Evolutionary conservation across 2,888 invertebrate species (phyloP), one percentile per base, ranked within the genome.

Genomic region (Drosophila paranaensis): DNA sequence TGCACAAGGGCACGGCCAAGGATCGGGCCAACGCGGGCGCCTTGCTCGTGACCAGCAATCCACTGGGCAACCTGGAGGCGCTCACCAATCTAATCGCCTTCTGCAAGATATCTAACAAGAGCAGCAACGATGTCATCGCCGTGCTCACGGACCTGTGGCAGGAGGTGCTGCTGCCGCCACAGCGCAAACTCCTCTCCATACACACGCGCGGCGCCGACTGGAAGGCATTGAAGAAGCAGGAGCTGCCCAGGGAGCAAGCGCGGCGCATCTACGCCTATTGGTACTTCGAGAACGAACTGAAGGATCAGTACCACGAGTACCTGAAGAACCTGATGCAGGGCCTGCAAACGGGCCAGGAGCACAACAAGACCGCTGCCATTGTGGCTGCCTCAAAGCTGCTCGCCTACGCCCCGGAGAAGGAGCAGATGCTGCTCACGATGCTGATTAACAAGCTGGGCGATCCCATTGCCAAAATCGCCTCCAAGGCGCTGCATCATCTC

Each of bases 381-480:
- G 87, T 92, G 27, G 77, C 91, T 0, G 91, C 92, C 0, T 77
- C 92, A 0, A 90, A 89, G 27, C 69, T 93, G 9, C 58, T 93
- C 11, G 75, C 89, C 8, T 92, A 83, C 68, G 91, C 91, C 0
- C 93, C 93, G 0, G 93, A 93, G 68, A 92, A 93, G 57, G 93
- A 93, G 56, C 93, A 93, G 77, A 89, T 93, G 91, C 93, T 99
- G 6, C 93, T 99, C 3, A 94, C 95, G 0, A 95, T 96, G 90
- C 93, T 99, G 53, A 96, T 98, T 3, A 99, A 99, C 92, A 99
- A 99, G 92, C 94, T 99, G 11, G 99, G 99, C 13, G 99, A 99
- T 93, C 98, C 99, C 0, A 71, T 90, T 0, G 81, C 90, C 80
- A 96, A 97, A 85, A 95, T 99, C 0, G 98, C 97, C 0, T 96